A percentile compares a stretch with the other conserved stretches of the same genome.
These are phyloP conservation scores for Lysandra coridon DNA, from an alignment of 2,888 invertebrate species.

Conservation along the genomic window DNA sequence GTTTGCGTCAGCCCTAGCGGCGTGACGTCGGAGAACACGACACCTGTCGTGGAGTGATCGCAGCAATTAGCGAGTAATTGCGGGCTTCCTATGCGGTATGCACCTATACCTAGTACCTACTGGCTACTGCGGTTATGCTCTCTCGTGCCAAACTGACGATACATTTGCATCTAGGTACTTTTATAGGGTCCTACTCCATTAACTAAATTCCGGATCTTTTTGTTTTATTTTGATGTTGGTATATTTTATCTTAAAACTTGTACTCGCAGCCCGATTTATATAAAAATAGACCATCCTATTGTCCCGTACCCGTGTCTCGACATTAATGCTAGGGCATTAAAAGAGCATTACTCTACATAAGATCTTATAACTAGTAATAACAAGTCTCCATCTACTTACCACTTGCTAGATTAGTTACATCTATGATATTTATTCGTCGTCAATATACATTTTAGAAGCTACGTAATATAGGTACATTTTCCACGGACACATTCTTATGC, in stretches of 20 bases:
- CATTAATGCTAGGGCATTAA: too few species aligned
- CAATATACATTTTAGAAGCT: too few species aligned
- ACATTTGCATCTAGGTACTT: neutral
- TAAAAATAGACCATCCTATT: too few species aligned
- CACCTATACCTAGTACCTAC: neutral
- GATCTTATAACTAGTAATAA: too few species aligned
- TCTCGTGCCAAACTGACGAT: neutral
- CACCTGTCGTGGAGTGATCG: neutral
- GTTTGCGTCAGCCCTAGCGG: neutral
- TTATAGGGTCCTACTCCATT: neutral
- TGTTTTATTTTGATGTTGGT: neutral
- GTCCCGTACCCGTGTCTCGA: too few species aligned
- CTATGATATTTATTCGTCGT: too few species aligned
- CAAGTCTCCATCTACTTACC: too few species aligned
- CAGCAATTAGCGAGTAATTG: slow-evolving; percentile 3
- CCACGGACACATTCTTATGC: too few species aligned
- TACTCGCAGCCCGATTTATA: too few species aligned
- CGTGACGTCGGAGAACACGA: slow-evolving; percentile 16
- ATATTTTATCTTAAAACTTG: neutral
- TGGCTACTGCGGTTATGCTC: neutral
- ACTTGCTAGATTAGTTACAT: too few species aligned
- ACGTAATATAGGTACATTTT: too few species aligned
- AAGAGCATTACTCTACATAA: too few species aligned
- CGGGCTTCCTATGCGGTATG: neutral
- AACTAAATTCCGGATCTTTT: neutral